Evolutionary conservation across 2,113 vertebrate species (phyloP).

Genomic region (Erythrocercus mccallii): DNA sequence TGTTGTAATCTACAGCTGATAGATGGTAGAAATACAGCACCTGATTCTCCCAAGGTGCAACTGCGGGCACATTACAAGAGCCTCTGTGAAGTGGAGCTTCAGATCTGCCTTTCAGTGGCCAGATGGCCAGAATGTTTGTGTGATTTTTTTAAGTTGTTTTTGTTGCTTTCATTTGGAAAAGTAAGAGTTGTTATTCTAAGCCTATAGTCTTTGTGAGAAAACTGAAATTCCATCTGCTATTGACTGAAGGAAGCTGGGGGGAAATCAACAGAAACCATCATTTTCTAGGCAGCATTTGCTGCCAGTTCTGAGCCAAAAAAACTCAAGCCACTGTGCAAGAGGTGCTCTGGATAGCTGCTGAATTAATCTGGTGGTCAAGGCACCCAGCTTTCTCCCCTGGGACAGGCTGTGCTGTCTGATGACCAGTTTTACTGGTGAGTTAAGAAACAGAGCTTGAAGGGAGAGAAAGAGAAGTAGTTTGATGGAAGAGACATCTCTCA

Average conservation of each 20-base stretch:
- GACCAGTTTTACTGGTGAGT: not conserved
- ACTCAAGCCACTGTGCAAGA: not conserved
- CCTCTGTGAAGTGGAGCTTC: not conserved
- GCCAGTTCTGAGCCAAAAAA: not conserved
- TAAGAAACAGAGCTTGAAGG: not conserved
- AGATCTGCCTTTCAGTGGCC: not conserved
- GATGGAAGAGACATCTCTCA: not conserved
- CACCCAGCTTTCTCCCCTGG: not conserved
- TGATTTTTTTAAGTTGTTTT: not conserved
- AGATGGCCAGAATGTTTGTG: conserved; percentile 31
- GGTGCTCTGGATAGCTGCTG: not conserved
- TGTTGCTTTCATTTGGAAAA: conserved; percentile 20
- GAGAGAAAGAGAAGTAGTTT: not conserved
- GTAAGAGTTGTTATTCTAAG: conserved; percentile 12
- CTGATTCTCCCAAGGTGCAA: not conserved
- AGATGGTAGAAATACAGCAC: not conserved
- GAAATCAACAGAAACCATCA: not conserved
- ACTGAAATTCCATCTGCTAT: conserved; percentile 25
- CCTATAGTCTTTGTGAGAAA: conserved; percentile 14
- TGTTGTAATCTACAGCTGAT: not conserved
- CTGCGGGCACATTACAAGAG: not conserved
- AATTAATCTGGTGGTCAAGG: not conserved
- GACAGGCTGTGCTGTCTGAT: not conserved
- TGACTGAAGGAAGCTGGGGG: not conserved
- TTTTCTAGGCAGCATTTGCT: not conserved